phyloP scores from a whole-genome alignment of 2,797 vertebrate species.

The Sus cebifrons region DNA sequence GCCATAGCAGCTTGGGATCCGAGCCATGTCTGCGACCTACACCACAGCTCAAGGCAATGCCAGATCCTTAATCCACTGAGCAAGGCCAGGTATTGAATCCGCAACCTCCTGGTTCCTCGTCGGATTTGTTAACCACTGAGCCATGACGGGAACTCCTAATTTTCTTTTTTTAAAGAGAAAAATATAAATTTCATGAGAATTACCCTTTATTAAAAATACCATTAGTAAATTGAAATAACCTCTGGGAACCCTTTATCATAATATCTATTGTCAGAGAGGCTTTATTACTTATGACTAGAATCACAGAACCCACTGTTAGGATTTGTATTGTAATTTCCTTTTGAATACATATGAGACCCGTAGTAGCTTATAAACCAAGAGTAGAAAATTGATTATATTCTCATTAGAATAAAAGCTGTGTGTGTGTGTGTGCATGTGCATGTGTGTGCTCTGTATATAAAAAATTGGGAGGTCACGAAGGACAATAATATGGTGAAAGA shows the following conservation, averaged over 20 bases:
- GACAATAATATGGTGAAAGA: not conserved
- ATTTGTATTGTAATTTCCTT: not conserved
- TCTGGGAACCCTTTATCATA: not conserved
- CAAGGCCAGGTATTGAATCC: no score
- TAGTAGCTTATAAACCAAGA: not conserved
- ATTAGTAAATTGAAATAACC: not conserved
- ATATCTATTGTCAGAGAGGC: not conserved
- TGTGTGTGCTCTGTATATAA: not conserved
- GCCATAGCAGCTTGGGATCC: no score
- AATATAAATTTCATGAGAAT: no score
- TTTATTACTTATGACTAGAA: not conserved
- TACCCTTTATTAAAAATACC: no score
- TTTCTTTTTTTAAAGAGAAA: no score
- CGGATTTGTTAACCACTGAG: no score
- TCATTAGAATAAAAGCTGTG: not conserved
- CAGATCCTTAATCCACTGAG: no score
- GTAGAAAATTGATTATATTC: not conserved
- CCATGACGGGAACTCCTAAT: no score
- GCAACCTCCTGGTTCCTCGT: no score
- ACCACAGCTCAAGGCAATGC: no score
- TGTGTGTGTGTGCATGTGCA: not conserved
- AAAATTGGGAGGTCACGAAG: not conserved
- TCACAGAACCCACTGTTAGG: not conserved
- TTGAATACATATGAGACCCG: not conserved
- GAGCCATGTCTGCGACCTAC: no score